Conservation (phyloP, 92 coral and sea anemone species). For the Epizoanthus stellaris region DNA sequence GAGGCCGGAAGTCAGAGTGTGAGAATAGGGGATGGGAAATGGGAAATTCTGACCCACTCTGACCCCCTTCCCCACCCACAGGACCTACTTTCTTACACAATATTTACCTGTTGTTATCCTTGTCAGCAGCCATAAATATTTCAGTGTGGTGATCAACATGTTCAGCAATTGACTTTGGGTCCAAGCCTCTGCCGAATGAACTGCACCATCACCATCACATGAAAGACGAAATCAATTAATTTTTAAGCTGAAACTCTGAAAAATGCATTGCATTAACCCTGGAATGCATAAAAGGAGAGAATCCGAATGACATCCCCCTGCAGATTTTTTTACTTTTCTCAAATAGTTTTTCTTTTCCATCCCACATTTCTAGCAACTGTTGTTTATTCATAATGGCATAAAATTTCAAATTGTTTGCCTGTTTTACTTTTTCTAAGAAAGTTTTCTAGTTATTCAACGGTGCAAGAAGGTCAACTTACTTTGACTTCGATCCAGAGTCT, state of each 20-base stretch:
- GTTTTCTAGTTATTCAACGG: neutral
- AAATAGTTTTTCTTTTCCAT: no score
- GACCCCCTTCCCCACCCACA: neutral
- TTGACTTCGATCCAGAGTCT: slow-evolving; percentile 39
- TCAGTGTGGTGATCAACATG: slow-evolving; percentile 92
- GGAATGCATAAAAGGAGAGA: no score
- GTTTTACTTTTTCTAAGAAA: neutral
- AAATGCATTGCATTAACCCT: neutral
- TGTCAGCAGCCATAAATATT: slow-evolving; percentile 95
- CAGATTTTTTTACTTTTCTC: no score
- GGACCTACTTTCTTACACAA: neutral
- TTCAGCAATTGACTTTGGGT: slow-evolving; percentile 79
- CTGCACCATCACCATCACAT: slow-evolving; percentile 36
- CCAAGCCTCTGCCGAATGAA: slow-evolving; percentile 81
- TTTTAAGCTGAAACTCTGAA: neutral
- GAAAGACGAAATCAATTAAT: neutral
- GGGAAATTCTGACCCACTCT: neutral
- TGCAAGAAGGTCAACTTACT: slow-evolving; percentile 40
- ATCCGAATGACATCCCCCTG: no score
- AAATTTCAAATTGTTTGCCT: no score
- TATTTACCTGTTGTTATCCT: slow-evolving; percentile 85
- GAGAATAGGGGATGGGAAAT: neutral
- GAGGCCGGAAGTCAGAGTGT: no score
- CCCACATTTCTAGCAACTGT: no score
- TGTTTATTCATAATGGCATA: no score